These are phyloP conservation scores for Leucophenga varia DNA, from an alignment of 1,140 invertebrate species.

Conservation along the genomic window DNA sequence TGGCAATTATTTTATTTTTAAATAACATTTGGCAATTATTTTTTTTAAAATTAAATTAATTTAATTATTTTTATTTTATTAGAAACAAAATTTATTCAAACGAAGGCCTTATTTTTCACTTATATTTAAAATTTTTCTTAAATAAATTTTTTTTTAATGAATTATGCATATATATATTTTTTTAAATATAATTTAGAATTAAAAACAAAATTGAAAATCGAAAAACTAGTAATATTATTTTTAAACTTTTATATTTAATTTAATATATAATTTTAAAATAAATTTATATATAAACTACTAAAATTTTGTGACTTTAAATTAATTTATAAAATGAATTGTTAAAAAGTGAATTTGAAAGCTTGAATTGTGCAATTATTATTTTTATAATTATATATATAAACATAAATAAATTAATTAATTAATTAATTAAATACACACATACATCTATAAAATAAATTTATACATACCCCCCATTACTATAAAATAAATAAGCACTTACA, in stretches of 20 bases:
- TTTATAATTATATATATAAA: slow-evolving; percentile 33
- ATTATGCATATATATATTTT: no score
- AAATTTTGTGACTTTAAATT: slow-evolving; percentile 18
- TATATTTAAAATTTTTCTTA: no score
- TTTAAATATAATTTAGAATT: slow-evolving; percentile 14
- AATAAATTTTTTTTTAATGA: no score
- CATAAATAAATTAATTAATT: no score
- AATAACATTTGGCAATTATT: slow-evolving; percentile 16
- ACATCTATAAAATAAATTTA: slow-evolving; percentile 20
- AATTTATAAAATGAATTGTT: slow-evolving; percentile 35
- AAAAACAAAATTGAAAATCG: no score
- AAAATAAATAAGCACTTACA: slow-evolving; percentile 37
- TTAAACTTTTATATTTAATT: slow-evolving; percentile 32
- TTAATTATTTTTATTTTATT: slow-evolving; percentile 10
- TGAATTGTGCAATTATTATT: slow-evolving; percentile 49
- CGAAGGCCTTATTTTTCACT: no score
- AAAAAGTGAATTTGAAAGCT: slow-evolving; percentile 28
- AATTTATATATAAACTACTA: slow-evolving; percentile 9
- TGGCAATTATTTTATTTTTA: slow-evolving; percentile 13
- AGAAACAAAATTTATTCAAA: no score
- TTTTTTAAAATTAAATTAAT: no score
- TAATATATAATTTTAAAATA: slow-evolving; percentile 23
- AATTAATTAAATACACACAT: no score
- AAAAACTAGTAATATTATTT: no score
- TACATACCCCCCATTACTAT: no score